These are phyloP conservation scores for Phoxinus dragarum DNA, from an alignment of 2,797 vertebrate genomes.

Conservation along the genomic window DNA sequence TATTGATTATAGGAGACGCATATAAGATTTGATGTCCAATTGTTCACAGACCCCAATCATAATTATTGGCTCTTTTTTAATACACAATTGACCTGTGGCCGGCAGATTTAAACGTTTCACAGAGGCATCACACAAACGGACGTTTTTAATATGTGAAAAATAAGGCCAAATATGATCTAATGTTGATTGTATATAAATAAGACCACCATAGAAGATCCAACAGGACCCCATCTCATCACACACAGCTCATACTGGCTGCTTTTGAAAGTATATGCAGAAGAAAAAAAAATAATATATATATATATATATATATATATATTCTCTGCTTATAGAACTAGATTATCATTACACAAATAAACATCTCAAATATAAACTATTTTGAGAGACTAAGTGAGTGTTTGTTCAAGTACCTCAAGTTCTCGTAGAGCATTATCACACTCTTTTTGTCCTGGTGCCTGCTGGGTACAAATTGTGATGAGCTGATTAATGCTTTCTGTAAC, in stretches of 20 bases:
- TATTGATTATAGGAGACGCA: background rate
- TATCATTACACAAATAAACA: background rate
- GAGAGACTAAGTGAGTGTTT: background rate
- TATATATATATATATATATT: background rate
- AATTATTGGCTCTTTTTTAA: background rate
- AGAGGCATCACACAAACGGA: background rate
- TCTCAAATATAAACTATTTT: background rate
- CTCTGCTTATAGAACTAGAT: background rate
- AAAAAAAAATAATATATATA: background rate
- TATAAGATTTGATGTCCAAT: background rate
- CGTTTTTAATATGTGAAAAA: background rate
- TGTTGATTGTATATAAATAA: background rate
- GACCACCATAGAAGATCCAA: background rate
- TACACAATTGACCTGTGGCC: background rate
- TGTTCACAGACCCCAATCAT: background rate
- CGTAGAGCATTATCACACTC: conserved; percentile 97
- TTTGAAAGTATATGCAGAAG: no score
- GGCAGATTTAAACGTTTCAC: background rate
- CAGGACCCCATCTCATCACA: background rate
- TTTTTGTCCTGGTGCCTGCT: conserved; percentile 96
- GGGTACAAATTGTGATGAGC: conserved; percentile 95
- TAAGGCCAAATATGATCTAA: conserved; percentile 4
- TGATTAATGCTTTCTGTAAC: conserved; percentile 99
- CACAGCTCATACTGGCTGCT: background rate
- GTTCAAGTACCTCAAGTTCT: conserved; percentile 89